Conservation (phyloP, 2,888 invertebrate genomes). For the Xanthorhoe spadicearia region DNA sequence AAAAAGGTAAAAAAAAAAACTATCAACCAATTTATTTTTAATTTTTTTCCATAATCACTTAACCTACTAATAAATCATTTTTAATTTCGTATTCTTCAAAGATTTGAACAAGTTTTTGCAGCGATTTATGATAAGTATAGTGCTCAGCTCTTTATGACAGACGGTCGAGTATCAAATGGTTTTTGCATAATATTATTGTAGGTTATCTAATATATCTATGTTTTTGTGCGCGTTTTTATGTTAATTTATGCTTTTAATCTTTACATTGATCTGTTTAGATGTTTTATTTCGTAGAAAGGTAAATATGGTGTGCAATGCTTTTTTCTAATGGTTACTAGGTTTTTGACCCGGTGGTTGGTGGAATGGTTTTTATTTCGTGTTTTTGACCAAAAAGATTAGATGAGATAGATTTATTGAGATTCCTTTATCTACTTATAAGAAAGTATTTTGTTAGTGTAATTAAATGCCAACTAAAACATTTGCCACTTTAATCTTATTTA, state of each 20-base stretch:
- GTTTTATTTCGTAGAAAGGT: conserved; percentile 1
- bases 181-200: conserved; percentile 5
- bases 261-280: conserved; percentile 7
- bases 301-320: not conserved
- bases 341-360: not conserved
- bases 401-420: no score
- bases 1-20: no score
- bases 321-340: not conserved
- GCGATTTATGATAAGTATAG: not conserved
- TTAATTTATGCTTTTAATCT: not conserved
- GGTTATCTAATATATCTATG: conserved; percentile 11
- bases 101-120: not conserved
- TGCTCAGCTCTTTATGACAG: conserved; percentile 1
- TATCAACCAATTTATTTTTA: no score
- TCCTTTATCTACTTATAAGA: no score
- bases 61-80: not conserved
- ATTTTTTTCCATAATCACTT: no score
- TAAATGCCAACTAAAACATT: no score
- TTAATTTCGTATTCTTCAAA: not conserved
- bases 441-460: no score
- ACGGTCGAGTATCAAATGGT: conserved; percentile 8
- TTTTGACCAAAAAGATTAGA: no score
- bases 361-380: no score
- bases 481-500: no score
- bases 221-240: conserved; percentile 16